Conservation (phyloP, 2,797 vertebrate species). For the Loris lydekkerianus region DNA sequence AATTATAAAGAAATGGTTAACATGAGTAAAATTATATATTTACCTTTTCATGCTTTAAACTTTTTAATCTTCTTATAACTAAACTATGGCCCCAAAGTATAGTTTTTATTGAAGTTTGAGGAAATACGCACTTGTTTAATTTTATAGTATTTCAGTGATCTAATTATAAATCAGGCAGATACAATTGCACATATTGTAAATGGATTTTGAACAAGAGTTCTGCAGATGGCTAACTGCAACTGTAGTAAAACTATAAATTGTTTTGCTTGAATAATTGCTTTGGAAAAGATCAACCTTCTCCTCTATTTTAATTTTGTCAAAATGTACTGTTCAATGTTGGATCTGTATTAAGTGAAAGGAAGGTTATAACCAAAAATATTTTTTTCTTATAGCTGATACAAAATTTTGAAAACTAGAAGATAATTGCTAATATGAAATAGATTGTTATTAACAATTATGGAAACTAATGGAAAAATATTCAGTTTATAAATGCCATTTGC, state of each 20-base stretch:
- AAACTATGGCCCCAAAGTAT: background rate
- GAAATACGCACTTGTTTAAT: background rate
- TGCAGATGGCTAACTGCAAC: background rate
- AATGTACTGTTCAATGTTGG: background rate
- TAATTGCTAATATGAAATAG: constrained; percentile 30
- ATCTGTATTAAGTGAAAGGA: constrained; percentile 5
- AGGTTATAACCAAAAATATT: background rate
- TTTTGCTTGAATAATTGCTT: constrained; percentile 46
- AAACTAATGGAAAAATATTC: background rate
- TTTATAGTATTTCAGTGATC: background rate
- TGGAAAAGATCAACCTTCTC: constrained; percentile 22
- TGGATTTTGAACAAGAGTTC: background rate
- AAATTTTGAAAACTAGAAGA: constrained; percentile 29
- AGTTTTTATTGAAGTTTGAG: background rate
- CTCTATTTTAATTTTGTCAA: constrained; percentile 41
- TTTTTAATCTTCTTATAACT: background rate
- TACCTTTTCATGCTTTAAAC: constrained; percentile 7
- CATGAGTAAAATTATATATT: background rate
- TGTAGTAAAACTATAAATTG: background rate
- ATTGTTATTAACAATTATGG: constrained; percentile 1
- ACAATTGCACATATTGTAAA: background rate
- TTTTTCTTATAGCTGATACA: background rate
- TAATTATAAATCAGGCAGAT: background rate
- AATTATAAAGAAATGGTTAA: background rate
- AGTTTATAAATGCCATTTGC: background rate